Evolutionary conservation across 2,888 invertebrate genomes (phyloP).

Genomic region (Leptopilina myrica): DNA sequence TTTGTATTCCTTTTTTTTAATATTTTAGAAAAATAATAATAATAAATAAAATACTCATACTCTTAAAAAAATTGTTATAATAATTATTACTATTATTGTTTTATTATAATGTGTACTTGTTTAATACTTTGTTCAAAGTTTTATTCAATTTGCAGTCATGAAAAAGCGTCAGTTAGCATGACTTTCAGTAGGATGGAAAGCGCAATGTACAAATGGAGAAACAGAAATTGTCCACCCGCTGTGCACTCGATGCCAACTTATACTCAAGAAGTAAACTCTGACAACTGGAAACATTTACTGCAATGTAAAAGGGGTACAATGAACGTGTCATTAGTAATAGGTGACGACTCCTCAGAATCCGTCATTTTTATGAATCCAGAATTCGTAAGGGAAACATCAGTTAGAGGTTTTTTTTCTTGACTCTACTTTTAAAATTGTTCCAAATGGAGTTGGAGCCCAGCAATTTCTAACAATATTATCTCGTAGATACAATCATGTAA

Average conservation of each 20-base stretch:
- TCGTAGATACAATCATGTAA: background rate
- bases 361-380: background rate
- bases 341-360: background rate
- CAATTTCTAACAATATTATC: background rate
- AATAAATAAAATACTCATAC: too few species aligned
- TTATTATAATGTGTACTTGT: too few species aligned
- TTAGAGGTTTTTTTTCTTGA: background rate
- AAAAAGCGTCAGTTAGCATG: background rate
- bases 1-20: too few species aligned
- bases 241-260: background rate
- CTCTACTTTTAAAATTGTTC: background rate
- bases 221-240: background rate
- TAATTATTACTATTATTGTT: too few species aligned
- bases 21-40: too few species aligned
- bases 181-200: background rate
- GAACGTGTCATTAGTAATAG: background rate
- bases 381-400: background rate
- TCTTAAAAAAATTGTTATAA: too few species aligned
- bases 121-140: too few species aligned
- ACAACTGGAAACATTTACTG: background rate
- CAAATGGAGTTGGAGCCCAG: background rate
- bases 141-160: background rate
- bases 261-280: background rate
- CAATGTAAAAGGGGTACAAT: background rate
- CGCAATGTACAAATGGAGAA: background rate